A percentile compares a stretch with the other conserved stretches of the same genome.
phyloP scores from a whole-genome alignment of 2,113 vertebrate species.

The Scomber scombrus region DNA sequence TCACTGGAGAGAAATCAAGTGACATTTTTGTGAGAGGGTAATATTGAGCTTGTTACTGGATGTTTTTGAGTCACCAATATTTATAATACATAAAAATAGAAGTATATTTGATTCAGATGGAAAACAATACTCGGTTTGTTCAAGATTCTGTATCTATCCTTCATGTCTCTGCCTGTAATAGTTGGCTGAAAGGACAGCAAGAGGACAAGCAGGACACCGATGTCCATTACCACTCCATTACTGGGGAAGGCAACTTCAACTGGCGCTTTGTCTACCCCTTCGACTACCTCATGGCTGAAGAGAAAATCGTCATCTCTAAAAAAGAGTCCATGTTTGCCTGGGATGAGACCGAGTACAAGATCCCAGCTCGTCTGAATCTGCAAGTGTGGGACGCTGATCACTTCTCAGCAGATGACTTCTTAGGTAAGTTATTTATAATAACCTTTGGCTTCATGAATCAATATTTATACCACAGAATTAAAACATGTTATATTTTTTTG shows the following conservation, averaged over 20 bases:
- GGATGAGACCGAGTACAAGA: constrained; percentile 99
- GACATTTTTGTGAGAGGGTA: constrained; percentile 99
- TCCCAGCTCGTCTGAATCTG: constrained; percentile 94
- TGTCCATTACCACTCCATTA: constrained; percentile 98
- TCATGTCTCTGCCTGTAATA: constrained; percentile 64
- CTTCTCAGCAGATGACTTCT: constrained; percentile 97
- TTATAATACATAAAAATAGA: background rate
- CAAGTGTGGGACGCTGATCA: constrained; percentile 99
- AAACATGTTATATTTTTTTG: background rate
- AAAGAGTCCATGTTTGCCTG: constrained; percentile 99
- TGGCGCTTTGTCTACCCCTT: constrained; percentile 98
- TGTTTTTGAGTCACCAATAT: background rate
- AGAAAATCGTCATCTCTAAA: constrained; percentile 98
- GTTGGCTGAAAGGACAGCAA: constrained; percentile 98
- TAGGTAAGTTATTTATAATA: constrained; percentile 81
- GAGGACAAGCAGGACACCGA: constrained; percentile 99
- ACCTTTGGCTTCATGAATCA: background rate
- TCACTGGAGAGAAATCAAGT: constrained; percentile 98
- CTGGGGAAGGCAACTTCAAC: constrained; percentile 98
- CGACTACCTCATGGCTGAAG: constrained; percentile 96
- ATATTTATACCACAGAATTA: background rate
- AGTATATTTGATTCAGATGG: background rate
- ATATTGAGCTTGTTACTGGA: constrained; percentile 40
- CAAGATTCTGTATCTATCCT: background rate
- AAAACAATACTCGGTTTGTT: background rate